phyloP scores from a whole-genome alignment of 2,888 invertebrate species.

The Phlogophora meticulosa region DNA sequence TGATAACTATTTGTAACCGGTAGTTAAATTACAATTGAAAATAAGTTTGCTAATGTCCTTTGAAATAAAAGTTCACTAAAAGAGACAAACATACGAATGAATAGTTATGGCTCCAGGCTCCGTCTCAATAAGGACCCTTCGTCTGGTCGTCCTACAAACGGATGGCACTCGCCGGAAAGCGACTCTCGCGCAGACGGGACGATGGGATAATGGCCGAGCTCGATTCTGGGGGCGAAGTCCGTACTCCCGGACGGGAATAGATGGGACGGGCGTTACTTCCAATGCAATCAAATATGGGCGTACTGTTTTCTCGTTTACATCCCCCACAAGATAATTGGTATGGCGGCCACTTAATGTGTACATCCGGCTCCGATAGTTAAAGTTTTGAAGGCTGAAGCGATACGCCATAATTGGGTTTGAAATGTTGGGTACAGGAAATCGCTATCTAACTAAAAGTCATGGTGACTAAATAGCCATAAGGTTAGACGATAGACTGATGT shows the following conservation, averaged over 20 bases:
- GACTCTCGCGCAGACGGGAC: slow-evolving; percentile 73
- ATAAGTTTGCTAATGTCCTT: background rate
- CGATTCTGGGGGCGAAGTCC: slow-evolving; percentile 79
- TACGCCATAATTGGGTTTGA: slow-evolving; percentile 44
- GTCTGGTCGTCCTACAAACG: slow-evolving; percentile 64
- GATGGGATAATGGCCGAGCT: slow-evolving; percentile 79
- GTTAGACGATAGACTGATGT: slow-evolving; percentile 2
- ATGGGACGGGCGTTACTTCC: slow-evolving; percentile 53
- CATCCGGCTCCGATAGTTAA: slow-evolving; percentile 44
- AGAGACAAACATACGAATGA: background rate
- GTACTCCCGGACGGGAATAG: slow-evolving; percentile 62
- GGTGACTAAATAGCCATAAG: background rate
- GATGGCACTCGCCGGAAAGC: slow-evolving; percentile 76
- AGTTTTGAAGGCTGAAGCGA: slow-evolving; percentile 38
- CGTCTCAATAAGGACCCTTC: slow-evolving; percentile 18
- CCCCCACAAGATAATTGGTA: slow-evolving; percentile 49
- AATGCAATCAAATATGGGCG: slow-evolving; percentile 57
- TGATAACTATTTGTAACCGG: slow-evolving; percentile 15
- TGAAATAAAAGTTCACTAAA: background rate
- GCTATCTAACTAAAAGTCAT: slow-evolving; percentile 21
- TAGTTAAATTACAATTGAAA: background rate
- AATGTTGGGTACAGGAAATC: slow-evolving; percentile 41
- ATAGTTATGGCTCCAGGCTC: background rate
- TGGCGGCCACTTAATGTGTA: slow-evolving; percentile 33
- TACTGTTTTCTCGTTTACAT: slow-evolving; percentile 57